Base-by-base conservation (phyloP, 1,140 invertebrate genomes). In the Liolophura sinensis region DNA sequence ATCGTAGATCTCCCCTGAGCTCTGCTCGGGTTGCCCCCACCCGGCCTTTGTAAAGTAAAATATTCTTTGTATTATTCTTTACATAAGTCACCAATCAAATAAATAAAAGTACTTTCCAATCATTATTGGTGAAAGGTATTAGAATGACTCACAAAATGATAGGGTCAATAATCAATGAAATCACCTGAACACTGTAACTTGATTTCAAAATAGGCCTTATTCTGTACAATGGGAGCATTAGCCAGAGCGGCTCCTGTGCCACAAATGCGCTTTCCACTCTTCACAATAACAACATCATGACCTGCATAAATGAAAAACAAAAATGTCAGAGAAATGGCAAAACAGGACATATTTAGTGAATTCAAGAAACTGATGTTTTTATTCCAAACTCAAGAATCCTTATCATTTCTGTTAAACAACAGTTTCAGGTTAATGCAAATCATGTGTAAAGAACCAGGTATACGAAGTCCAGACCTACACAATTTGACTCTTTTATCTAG, bases 141-240 rank as follows among this genome's bases (percentile, higher is more conserved):
- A n/a, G n/a, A n/a, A n/a, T n/a, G n/a, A n/a, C n/a, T n/a, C n/a
- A n/a, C n/a, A n/a, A n/a, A n/a, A n/a, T n/a, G n/a, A n/a, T n/a
- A n/a, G n/a, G n/a, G n/a, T n/a, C n/a, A n/a, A n/a, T n/a, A n/a
- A n/a, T n/a, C n/a, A n/a, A n/a, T n/a, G n/a, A n/a, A 40, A 40
- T 40, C 88, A 79, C 96, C 96, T 74, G 92, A 90, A 81, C 98
- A 96, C 84, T 98, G 96, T 66, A 99, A 86, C 87, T 99, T 98
- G 4, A 98, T 92, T 89, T 99, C 97, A 87, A 99, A 99, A 85
- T 98, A 99, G 18, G 96, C 93, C 88, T 99, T 99, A 73, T 96
- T 97, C 84, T 99, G 97, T 16, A 94, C 92, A 96, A 85, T 87
- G 0, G 97, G 96, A 27, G 94, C 94, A 83, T 92, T 97, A 12